Evolutionary conservation across 1,140 invertebrate species (phyloP), one percentile per base, ranked within the genome.

Genomic region (Leptinotarsa lineolata): DNA sequence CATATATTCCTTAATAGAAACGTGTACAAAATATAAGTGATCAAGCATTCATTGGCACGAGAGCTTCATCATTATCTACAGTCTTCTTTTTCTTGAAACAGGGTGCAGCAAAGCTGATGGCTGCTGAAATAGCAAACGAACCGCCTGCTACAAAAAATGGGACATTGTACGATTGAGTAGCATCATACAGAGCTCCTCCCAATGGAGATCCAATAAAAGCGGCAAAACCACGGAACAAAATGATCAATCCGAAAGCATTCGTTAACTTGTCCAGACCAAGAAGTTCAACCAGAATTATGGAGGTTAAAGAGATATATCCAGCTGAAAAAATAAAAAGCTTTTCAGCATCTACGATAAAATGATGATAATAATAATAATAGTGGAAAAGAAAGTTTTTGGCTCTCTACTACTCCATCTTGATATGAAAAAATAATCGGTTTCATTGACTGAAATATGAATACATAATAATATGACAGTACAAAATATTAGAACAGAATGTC

Each of bases 251-350:
- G 85, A 99, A 99, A 20, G 97, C 96, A 84, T 97, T 99, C 48
- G 97, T 98, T 74, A 99, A 86, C 85, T 95, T 96, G 78, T 98
- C 96, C 80, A 99, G 86, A 15, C 97, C 97, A 45, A 99, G 88
- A 18, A 99, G 86, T 82, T 99, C 97, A 76, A 98, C 97, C 63
- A 99, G 88, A 80, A 99, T 97, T 82, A 99, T 99, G 20, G 97
- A 99, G 46, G 97, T 99, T 48, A 99, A 86, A 1, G 96, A 98
- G 79, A 99, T 97, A 85, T 98, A 99, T 39, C 96, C 97, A 77
- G 97, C 95, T 97, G 86, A 18, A 80, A 79, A 67, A 67, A 45
- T 3, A 65, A 67, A 24, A 63, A 20, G 11, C 2, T 13, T 13
- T 8, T 18, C 16, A 18, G 5, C 58, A 1, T 59, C 58, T 20